Evolutionary conservation across 2,888 invertebrate genomes (phyloP), one percentile per base, ranked within the genome.

Genomic region (Pseudococcus viburni): DNA sequence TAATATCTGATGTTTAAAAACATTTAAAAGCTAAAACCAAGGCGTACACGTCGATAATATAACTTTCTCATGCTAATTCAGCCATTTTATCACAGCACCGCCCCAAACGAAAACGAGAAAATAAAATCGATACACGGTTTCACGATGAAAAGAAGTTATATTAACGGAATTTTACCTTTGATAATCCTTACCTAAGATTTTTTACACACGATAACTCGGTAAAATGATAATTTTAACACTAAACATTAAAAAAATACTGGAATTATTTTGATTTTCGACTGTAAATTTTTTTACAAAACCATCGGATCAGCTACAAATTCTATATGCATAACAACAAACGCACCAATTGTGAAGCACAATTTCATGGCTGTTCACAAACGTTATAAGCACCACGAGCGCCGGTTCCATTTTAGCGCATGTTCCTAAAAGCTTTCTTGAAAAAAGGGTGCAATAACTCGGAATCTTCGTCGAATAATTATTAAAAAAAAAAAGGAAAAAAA

Each of bases 21-120:
- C 9, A 80, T 26, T 46, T 83, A 83, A 46, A 83, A 42, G 42
- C 42, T 42, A 42, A 80, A 68, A 68, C 33, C 9, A 46, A 83
- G 19, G 39, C 33, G 22, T 83, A 19, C 12, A 19, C 80, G 46
- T n/a, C 19, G 80, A 46, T 83, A 80, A 42, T 83, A 83, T 42
- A 55, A 83, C 33, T 39, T n/a, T 88, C 48, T 39, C 48, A 86
- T 39, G 77, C n/a, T 73, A 59, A 88, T 88, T 77, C 88, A 88
- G 83, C 88, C 80, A 88, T 88, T 88, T 88, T 80, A 88, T 88
- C 80, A 80, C 73, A 87, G 88, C 88, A 88, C 88, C 88, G 51
- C 80, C 88, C 88, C 88, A 83, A 83, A 88, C 83, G 88, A 88
- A 48, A 80, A 80, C 33, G 77, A 88, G 51, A 39, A 80, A 88